These are phyloP conservation scores for Trichoplusia ni DNA, from an alignment of 1,140 invertebrate species.

Conservation along the genomic window DNA sequence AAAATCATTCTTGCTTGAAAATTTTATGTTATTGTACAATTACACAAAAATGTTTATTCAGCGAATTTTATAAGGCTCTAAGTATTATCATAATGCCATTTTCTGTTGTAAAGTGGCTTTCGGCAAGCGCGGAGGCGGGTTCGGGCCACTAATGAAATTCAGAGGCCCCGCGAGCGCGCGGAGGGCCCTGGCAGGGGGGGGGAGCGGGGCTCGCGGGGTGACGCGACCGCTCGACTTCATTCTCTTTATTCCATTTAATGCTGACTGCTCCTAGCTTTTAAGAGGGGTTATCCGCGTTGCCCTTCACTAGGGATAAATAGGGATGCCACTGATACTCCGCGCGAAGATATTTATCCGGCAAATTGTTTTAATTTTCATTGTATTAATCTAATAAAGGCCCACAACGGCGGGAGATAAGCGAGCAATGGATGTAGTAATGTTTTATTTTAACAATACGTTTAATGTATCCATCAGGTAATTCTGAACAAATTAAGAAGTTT, in stretches of 20 bases:
- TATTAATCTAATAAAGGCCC: constrained; percentile 79
- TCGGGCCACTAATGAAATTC: constrained; percentile 79
- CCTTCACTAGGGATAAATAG: constrained; percentile 77
- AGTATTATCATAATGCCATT: constrained; percentile 80
- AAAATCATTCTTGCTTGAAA: constrained; percentile 44
- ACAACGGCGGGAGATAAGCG: constrained; percentile 73
- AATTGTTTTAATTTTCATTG: constrained; percentile 83
- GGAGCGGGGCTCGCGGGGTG: constrained; percentile 51
- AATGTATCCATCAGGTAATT: constrained; percentile 58
- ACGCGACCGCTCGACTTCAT: constrained; percentile 74
- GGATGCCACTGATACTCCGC: constrained; percentile 75
- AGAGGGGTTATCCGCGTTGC: constrained; percentile 80
- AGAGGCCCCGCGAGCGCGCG: constrained; percentile 56
- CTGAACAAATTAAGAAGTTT: constrained; percentile 61
- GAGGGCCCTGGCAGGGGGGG: constrained; percentile 47
- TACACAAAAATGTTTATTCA: constrained; percentile 78
- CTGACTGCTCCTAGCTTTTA: constrained; percentile 81
- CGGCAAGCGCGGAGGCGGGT: constrained; percentile 59
- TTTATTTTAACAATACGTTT: constrained; percentile 66
- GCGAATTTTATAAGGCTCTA: constrained; percentile 77
- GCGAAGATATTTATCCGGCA: constrained; percentile 82
- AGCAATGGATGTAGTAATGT: constrained; percentile 65
- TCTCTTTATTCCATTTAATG: constrained; percentile 81
- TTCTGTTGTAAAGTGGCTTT: constrained; percentile 79
- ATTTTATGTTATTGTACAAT: constrained; percentile 67